Base-by-base conservation (phyloP, 2,797 vertebrate species). In the Halcyon chelicuti region DNA sequence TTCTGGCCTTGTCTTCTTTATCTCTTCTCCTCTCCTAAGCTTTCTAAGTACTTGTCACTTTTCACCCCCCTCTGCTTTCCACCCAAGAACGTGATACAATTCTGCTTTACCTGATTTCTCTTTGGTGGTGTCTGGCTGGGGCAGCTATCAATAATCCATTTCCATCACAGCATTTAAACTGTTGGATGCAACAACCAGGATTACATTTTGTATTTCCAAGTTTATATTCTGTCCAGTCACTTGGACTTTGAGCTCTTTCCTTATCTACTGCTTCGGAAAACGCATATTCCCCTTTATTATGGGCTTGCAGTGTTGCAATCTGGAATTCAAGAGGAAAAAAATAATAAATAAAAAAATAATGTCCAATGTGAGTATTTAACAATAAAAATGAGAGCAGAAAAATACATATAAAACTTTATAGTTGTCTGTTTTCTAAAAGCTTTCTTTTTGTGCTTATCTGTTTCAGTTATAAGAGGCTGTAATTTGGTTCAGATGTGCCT, bases 401-500 rank as follows among this genome's bases (percentile, higher is more conserved):
- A 88, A 79, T 44, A 75, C 2, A 29, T 3, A 29, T 52, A 26
- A 70, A 88, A 51, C n/a, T 51, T 88, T 19, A 47, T 62, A 57
- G 57, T 8, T 17, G 8, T 7, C 37, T 70, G 46, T 44, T 92
- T 90, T 72, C 51, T 84, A 70, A 70, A 76, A 35, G 42, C n/a
- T 84, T 93, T 65, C 13, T 52, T 82, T 73, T 40, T 68, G 25
- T 44, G 33, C 58, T 91, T 89, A 65, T 76, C 63, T 96, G 31
- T 79, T 71, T 89, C 44, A 71, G 49, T 68, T 80, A 14, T 44
- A 67, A 54, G 66, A 61, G n/a, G 37, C 31, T 68, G 46, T 82
- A 58, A 86, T 96, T 82, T 87, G 63, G 19, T 87, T 92, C 84
- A 92, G 91, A 77, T 87, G 54, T 51, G 52, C 52, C 65, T 89